Evolutionary conservation across 2,888 invertebrate species (phyloP).

Genomic region (Gastrophysa polygoni): DNA sequence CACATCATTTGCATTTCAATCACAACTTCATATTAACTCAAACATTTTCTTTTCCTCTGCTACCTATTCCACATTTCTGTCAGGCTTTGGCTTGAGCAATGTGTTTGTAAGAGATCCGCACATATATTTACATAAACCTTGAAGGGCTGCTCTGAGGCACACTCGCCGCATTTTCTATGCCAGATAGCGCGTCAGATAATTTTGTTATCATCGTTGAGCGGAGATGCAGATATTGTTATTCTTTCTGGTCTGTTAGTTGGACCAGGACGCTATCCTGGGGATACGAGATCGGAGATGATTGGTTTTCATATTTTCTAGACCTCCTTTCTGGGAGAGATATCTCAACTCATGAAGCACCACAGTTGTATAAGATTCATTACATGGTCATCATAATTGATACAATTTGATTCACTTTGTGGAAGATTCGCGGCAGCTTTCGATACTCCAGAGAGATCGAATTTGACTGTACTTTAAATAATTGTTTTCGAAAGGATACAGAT

Average conservation of each 20-base stretch:
- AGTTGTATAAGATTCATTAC: too few species aligned
- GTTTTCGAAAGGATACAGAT: too few species aligned
- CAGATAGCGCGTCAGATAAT: constrained; percentile 11
- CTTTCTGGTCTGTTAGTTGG: not conserved
- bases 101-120: constrained; percentile 4
- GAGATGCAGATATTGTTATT: not conserved
- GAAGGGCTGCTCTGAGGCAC: constrained; percentile 4
- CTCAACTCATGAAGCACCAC: too few species aligned
- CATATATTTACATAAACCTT: constrained; percentile 15
- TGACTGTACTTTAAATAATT: too few species aligned
- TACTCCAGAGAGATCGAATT: too few species aligned
- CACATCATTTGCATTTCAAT: not conserved
- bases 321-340: too few species aligned
- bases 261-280: too few species aligned
- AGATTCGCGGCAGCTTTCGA: too few species aligned
- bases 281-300: too few species aligned
- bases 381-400: too few species aligned
- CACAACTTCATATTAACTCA: not conserved
- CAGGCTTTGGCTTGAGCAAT: not conserved
- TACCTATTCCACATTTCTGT: not conserved
- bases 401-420: too few species aligned
- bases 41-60: not conserved
- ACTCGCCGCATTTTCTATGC: constrained; percentile 4
- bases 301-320: too few species aligned
- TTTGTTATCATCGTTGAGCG: constrained; percentile 3